Conservation (phyloP, 2,797 vertebrate genomes). For the Microcaecilia unicolor region DNA sequence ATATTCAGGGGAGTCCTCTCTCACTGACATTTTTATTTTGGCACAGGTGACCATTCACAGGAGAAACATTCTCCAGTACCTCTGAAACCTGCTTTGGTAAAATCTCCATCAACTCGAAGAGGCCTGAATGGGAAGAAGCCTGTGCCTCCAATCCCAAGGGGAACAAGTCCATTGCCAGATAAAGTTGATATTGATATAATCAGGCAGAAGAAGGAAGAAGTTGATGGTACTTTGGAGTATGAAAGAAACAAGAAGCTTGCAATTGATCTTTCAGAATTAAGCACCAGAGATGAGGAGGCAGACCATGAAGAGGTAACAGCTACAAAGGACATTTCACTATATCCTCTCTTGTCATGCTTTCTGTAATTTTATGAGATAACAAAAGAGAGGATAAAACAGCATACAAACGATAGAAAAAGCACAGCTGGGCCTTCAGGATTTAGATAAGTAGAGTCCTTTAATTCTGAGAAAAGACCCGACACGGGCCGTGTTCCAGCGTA, state of each 20-base stretch:
- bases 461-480: no score
- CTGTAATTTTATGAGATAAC: no score
- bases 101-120: constrained; percentile 58
- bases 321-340: no score
- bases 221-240: constrained; percentile 21
- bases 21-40: constrained; percentile 6
- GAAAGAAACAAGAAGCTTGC: constrained; percentile 25
- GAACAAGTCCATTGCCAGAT: constrained; percentile 51
- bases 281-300: constrained; percentile 56
- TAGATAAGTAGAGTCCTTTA: no score
- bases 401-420: no score
- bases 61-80: constrained; percentile 55
- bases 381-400: no score
- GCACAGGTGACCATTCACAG: constrained; percentile 49
- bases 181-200: constrained; percentile 24
- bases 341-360: no score
- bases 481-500: no score
- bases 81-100: constrained; percentile 57
- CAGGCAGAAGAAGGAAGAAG: constrained; percentile 26
- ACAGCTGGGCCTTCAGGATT: no score
- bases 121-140: constrained; percentile 42
- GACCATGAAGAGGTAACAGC: constrained; percentile 78
- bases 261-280: constrained; percentile 48
- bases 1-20: no score
- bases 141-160: constrained; percentile 62